Conservation (phyloP, 2,113 vertebrate species). For the Ailuropoda melanoleuca region DNA sequence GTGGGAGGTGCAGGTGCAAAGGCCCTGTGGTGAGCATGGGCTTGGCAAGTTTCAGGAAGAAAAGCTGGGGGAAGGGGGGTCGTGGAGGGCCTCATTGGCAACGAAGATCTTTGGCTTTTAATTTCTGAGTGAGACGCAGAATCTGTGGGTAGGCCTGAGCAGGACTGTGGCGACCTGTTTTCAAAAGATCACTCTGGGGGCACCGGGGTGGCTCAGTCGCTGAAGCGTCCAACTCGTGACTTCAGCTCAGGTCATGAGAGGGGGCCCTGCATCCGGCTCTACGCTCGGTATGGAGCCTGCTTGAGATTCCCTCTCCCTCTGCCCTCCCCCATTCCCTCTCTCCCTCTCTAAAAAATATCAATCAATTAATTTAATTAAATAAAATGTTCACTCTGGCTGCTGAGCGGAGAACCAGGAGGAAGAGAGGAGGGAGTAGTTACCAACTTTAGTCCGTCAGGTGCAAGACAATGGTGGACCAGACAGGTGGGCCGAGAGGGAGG, state of each 20-base stretch:
- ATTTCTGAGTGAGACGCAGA: neutral
- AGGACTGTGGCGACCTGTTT: neutral
- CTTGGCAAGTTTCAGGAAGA: neutral
- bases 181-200: neutral
- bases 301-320: neutral
- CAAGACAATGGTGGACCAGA: neutral
- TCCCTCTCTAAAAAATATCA: no score
- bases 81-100: no score
- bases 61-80: fast-evolving
- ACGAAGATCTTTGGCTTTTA: neutral
- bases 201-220: neutral
- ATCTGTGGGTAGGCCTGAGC: neutral
- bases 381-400: neutral
- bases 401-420: neutral
- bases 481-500: no score
- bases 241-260: neutral
- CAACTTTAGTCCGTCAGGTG: neutral
- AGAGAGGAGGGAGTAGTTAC: neutral
- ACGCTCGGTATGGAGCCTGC: neutral
- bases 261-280: neutral
- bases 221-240: neutral
- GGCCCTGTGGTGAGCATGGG: neutral
- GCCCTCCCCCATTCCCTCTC: neutral
- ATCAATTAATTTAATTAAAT: no score
- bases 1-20: neutral